phyloP scores from a whole-genome alignment of 2,113 vertebrate species.

The Thymallus thymallus region DNA sequence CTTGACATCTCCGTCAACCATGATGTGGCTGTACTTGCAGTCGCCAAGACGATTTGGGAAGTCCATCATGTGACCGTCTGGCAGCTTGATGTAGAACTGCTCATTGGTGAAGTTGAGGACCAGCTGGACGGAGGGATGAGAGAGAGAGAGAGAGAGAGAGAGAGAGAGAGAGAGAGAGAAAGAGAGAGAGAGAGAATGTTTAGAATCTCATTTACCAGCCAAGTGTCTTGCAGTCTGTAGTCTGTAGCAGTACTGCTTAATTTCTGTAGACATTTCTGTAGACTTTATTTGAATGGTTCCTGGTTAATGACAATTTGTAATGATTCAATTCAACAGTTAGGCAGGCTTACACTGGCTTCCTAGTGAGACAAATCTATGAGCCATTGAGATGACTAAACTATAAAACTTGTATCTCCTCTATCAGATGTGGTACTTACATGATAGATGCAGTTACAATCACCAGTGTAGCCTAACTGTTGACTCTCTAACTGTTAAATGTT shows the following conservation, averaged over 20 bases:
- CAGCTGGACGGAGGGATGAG: conserved; percentile 50
- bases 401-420: too few relatives aligned
- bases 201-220: not conserved
- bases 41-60: conserved; percentile 76
- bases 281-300: too few relatives aligned
- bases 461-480: too few relatives aligned
- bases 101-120: conserved; percentile 65
- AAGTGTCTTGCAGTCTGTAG: not conserved
- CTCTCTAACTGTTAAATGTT: too few relatives aligned
- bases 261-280: too few relatives aligned
- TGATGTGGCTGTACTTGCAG: conserved; percentile 64
- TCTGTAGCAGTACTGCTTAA: not conserved
- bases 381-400: too few relatives aligned
- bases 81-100: conserved; percentile 71
- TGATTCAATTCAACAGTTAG: too few relatives aligned
- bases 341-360: not conserved
- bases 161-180: not conserved
- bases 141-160: not conserved
- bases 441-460: too few relatives aligned
- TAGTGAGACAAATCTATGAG: too few relatives aligned
- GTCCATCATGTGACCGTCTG: conserved; percentile 59
- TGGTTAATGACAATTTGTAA: too few relatives aligned
- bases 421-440: too few relatives aligned
- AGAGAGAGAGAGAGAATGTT: not conserved
- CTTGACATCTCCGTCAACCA: conserved; percentile 57